phyloP scores from a whole-genome alignment of 1,140 invertebrate genomes.

The Nymphalis io region DNA sequence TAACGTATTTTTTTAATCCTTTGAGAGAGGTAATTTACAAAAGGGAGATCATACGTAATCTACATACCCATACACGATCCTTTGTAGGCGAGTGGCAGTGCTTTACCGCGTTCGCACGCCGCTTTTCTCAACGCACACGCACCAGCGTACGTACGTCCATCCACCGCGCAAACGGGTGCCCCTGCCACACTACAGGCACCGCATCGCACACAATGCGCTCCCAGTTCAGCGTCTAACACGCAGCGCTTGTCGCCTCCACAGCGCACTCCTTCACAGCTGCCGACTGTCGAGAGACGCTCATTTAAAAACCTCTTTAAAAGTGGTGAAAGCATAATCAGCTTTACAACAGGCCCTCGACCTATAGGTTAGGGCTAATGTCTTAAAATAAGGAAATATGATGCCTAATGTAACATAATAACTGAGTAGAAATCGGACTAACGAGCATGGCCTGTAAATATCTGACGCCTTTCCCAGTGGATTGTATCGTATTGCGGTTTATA shows the following conservation, averaged over 20 bases:
- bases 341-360: not conserved
- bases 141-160: slow-evolving; percentile 92
- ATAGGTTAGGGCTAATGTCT: slow-evolving; percentile 6
- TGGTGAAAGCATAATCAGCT: not conserved
- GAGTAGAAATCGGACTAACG: slow-evolving; percentile 59
- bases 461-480: slow-evolving; percentile 57
- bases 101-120: slow-evolving; percentile 89
- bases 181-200: slow-evolving; percentile 84
- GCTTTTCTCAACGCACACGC: slow-evolving; percentile 91
- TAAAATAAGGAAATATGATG: slow-evolving; percentile 47
- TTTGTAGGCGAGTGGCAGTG: slow-evolving; percentile 92
- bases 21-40: not conserved
- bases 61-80: slow-evolving; percentile 85
- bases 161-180: slow-evolving; percentile 90
- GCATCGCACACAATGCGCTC: slow-evolving; percentile 91
- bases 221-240: slow-evolving; percentile 91
- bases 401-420: slow-evolving; percentile 60
- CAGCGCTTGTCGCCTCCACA: slow-evolving; percentile 92
- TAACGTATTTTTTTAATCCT: not conserved
- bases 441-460: slow-evolving; percentile 52
- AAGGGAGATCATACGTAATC: not conserved
- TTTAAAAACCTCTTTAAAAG: not conserved
- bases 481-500: slow-evolving; percentile 66
- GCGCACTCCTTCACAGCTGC: slow-evolving; percentile 88
- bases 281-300: slow-evolving; percentile 70